phyloP scores from a whole-genome alignment of 1,140 invertebrate genomes.

The Charaxes varanes region DNA sequence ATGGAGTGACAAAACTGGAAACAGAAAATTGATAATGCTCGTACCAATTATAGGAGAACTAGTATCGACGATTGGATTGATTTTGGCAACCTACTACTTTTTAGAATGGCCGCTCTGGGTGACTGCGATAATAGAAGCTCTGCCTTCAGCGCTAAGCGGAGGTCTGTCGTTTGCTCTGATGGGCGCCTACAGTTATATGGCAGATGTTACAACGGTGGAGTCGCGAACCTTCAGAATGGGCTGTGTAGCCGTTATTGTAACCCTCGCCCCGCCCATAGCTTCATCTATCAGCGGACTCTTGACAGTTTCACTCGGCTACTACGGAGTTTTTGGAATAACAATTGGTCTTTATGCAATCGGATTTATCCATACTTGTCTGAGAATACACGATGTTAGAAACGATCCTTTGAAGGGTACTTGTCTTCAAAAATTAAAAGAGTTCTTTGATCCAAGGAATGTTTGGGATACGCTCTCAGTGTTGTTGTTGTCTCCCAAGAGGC shows the following conservation, averaged over 20 bases:
- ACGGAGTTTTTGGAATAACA: conserved; percentile 59
- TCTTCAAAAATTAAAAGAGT: conserved; percentile 35
- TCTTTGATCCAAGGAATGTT: conserved; percentile 66
- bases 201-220: conserved; percentile 74
- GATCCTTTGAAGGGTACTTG: conserved; percentile 33
- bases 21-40: conserved; percentile 76
- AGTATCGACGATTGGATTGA: conserved; percentile 54
- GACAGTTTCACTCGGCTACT: conserved; percentile 60
- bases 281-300: conserved; percentile 63
- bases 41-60: conserved; percentile 75
- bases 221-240: conserved; percentile 75
- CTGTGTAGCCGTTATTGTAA: conserved; percentile 73
- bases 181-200: conserved; percentile 75
- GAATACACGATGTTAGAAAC: conserved; percentile 44
- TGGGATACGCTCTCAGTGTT: conserved; percentile 64
- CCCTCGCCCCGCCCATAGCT: conserved; percentile 59
- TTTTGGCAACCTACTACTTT: conserved; percentile 73
- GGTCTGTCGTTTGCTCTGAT: conserved; percentile 73
- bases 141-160: conserved; percentile 72
- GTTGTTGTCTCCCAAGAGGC: conserved; percentile 47
- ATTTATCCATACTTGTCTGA: conserved; percentile 50
- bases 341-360: conserved; percentile 44
- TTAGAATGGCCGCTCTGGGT: conserved; percentile 71
- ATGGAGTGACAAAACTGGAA: conserved; percentile 76
- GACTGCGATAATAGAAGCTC: conserved; percentile 69